A percentile compares a stretch with the other conserved stretches of the same genome.
Conservation (phyloP, 2,113 vertebrate genomes). For the Malurus cyaneus region DNA sequence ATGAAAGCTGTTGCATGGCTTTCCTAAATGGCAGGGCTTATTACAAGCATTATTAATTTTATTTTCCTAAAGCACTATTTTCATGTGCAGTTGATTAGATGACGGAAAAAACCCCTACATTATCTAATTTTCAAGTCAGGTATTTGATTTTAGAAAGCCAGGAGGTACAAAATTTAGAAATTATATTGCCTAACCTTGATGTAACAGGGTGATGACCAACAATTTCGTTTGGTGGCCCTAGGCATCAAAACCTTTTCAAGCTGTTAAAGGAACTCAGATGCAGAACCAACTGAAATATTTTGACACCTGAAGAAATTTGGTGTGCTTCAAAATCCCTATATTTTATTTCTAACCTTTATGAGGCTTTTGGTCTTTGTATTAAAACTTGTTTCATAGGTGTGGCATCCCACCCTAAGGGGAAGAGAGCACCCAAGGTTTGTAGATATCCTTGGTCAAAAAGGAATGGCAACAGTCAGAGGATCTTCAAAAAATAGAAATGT, state of each 20-base stretch:
- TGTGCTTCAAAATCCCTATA: not conserved
- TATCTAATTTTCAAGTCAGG: not conserved
- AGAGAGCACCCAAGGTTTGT: not conserved
- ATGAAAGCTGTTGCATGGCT: not conserved
- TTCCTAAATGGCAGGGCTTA: not conserved
- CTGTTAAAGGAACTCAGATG: not conserved
- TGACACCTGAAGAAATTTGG: not conserved
- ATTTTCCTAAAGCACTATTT: not conserved
- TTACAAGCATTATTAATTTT: not conserved
- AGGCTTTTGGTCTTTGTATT: not conserved
- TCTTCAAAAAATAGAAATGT: not conserved
- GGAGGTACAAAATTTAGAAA: not conserved
- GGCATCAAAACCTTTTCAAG: not conserved
- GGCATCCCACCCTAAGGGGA: not conserved
- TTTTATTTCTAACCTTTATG: not conserved
- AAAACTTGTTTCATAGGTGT: not conserved
- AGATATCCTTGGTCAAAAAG: rapidly evolving
- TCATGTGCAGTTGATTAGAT: not conserved
- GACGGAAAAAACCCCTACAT: not conserved
- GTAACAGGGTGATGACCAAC: not conserved
- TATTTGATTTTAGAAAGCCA: not conserved
- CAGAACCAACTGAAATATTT: not conserved
- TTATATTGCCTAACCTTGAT: not conserved
- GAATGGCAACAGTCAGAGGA: not conserved
- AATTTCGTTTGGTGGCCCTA: not conserved